Evolutionary conservation across 2,888 invertebrate species (phyloP), one percentile per base, ranked within the genome.

Genomic region (Caradrina clavipalpis): DNA sequence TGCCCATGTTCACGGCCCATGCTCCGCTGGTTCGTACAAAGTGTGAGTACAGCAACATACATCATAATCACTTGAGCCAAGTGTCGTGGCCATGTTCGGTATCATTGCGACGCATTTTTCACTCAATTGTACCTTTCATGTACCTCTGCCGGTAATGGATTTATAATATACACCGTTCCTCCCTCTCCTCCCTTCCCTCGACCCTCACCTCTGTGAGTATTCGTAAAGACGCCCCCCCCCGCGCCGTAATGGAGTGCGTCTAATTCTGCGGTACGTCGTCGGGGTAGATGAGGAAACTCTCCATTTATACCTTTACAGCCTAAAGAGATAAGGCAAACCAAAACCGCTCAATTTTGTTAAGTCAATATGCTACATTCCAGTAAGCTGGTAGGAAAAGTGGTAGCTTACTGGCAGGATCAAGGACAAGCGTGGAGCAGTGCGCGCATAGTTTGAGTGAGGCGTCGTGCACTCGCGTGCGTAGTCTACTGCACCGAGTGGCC

Each of bases 111-210:
- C 67, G 64, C 70, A 49, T 65, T 77, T 72, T 73, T 66, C 72
- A 65, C 58, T 73, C 69, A 64, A 70, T 73, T 62, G 69, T 80
- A 51, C 63, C 53, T 49, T 58, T 47, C 39, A 35, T 54, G 61
- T 56, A 64, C 53, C 62, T 65, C 65, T 50, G 51, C 42, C 68
- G 64, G 74, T 77, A 85, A 82, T 81, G 82, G 83, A 69, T 85
- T 77, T 85, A 80, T 85, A 83, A 85, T 83, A 77, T 69, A 55
- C 69, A 66, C 31, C 65, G 42, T 49, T 21, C 61, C 59, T 22
- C 47, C 49, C 35, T 5, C 8, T 31, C 11, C 15, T 17, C 56
- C 22, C 26, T 0, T 15, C 13, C 50, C 21, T n/a, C 39, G 17
- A 10, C 49, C 35, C 54, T 51, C 3, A 7, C 15, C 50, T 7